phyloP scores from a whole-genome alignment of 2,113 vertebrate species.

The Petaurus breviceps region DNA sequence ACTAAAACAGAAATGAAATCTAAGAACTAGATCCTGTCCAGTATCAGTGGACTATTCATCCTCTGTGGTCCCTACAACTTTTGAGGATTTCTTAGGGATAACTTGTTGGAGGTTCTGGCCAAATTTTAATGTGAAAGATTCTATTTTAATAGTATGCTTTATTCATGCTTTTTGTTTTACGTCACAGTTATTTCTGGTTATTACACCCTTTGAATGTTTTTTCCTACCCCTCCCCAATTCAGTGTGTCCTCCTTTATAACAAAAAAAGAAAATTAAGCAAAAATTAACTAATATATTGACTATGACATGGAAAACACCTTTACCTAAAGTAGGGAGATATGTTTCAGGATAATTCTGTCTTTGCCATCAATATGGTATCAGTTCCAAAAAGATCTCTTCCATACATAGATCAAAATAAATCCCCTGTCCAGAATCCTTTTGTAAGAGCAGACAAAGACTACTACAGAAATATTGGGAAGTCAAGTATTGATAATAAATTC shows the following conservation, averaged over 20 bases:
- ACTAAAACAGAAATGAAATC: conserved; percentile 16
- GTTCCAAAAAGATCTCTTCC: not conserved
- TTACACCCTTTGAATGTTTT: not conserved
- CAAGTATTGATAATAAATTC: not conserved
- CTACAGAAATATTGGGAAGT: not conserved
- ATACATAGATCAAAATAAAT: not conserved
- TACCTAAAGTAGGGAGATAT: not conserved
- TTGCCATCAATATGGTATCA: not conserved
- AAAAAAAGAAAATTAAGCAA: not conserved
- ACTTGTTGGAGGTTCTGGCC: conserved; percentile 22
- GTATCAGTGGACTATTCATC: conserved; percentile 10
- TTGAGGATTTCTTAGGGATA: not conserved
- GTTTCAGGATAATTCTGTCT: not conserved
- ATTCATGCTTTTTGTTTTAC: not conserved
- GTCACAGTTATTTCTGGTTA: not conserved
- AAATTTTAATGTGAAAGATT: not conserved
- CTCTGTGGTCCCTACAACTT: not conserved
- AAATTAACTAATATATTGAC: not conserved
- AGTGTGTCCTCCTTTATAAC: not conserved
- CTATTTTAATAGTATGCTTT: not conserved
- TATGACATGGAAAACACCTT: not conserved
- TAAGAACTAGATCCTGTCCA: conserved; percentile 25
- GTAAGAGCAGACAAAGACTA: not conserved
- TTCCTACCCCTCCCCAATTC: not conserved
- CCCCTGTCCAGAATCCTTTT: not conserved